Conservation (phyloP, 2,797 vertebrate genomes). For the Lacerta bilineata region DNA sequence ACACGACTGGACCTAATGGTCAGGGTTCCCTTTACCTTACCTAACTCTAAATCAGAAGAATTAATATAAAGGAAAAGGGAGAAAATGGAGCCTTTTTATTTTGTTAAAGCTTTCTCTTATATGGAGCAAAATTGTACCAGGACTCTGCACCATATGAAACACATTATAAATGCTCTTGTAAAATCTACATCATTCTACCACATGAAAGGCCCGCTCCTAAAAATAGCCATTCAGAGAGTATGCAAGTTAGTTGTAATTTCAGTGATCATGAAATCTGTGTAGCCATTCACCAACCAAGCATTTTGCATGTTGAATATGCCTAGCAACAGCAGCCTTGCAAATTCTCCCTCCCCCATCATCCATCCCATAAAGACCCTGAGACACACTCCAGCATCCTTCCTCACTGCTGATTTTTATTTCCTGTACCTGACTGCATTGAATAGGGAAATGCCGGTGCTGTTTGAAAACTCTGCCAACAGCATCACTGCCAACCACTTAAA, state of each 20-base stretch:
- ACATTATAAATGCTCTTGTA: slow-evolving; percentile 84
- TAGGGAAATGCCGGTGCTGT: not conserved
- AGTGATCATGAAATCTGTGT: slow-evolving; percentile 78
- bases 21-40: no score
- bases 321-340: slow-evolving; percentile 57
- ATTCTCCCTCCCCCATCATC: slow-evolving; percentile 55
- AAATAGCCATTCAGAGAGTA: slow-evolving; percentile 82
- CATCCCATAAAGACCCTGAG: slow-evolving; percentile 19
- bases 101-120: slow-evolving; percentile 61
- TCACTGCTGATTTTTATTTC: slow-evolving; percentile 16
- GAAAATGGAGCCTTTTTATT: slow-evolving; percentile 39
- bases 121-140: slow-evolving; percentile 67
- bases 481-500: not conserved
- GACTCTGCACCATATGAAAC: slow-evolving; percentile 80
- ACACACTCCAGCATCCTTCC: not conserved
- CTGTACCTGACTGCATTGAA: slow-evolving; percentile 33
- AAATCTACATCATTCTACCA: slow-evolving; percentile 84
- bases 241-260: slow-evolving; percentile 79
- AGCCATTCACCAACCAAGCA: slow-evolving; percentile 65
- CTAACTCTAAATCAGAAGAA: slow-evolving; percentile 37
- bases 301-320: slow-evolving; percentile 63
- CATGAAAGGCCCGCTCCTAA: slow-evolving; percentile 84
- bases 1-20: no score
- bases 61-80: slow-evolving; percentile 45
- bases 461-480: not conserved